Evolutionary conservation across 2,113 vertebrate genomes (phyloP).

Genomic region (Syngnathus typhle): DNA sequence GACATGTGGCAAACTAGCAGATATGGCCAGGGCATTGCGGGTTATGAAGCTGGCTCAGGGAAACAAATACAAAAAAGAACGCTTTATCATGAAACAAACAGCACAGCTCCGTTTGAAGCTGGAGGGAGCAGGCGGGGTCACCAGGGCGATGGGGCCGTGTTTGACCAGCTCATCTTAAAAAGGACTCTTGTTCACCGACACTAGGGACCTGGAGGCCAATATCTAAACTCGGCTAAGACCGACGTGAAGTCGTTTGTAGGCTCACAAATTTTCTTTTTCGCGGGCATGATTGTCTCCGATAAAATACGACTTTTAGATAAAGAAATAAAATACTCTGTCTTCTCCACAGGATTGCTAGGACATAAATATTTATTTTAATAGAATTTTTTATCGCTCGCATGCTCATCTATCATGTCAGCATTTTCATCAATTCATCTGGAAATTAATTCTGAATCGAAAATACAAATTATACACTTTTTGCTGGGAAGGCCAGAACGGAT

Average conservation of each 20-base stretch:
- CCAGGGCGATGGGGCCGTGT: constrained; percentile 49
- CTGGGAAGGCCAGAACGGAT: no score
- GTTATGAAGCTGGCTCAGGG: constrained; percentile 67
- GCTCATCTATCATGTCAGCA: no score
- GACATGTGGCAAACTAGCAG: constrained; percentile 70
- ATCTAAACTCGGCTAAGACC: constrained; percentile 31
- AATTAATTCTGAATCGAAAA: not conserved
- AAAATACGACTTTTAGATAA: constrained; percentile 30
- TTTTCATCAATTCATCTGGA: no score
- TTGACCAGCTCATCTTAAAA: constrained; percentile 65
- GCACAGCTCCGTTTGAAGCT: constrained; percentile 60
- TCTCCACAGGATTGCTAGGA: not conserved
- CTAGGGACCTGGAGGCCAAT: constrained; percentile 39
- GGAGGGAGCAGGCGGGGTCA: constrained; percentile 55
- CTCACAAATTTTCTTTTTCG: constrained; percentile 41
- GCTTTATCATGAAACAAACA: constrained; percentile 68
- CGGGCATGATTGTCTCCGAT: constrained; percentile 30
- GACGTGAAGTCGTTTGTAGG: constrained; percentile 41
- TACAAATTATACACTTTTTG: no score
- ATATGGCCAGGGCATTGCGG: constrained; percentile 66
- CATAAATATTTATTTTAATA: not conserved
- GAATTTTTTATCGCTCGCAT: no score
- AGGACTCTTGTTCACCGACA: constrained; percentile 52
- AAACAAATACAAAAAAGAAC: constrained; percentile 62
- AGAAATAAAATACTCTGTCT: not conserved